These are phyloP conservation scores for Falco cherrug DNA, from an alignment of 2,797 vertebrate genomes.

Conservation along the genomic window DNA sequence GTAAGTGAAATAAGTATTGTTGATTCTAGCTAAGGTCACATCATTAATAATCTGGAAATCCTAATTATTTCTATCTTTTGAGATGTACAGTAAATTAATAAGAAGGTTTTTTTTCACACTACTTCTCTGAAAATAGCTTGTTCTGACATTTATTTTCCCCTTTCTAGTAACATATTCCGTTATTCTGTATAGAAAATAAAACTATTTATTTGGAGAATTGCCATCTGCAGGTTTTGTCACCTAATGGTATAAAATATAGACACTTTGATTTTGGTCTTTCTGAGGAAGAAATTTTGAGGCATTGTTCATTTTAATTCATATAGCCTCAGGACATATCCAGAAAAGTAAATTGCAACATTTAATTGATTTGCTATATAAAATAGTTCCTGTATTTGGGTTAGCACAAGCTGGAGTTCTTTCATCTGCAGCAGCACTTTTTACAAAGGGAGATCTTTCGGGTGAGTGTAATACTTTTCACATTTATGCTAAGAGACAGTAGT, in stretches of 20 bases:
- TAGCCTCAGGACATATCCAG: background rate
- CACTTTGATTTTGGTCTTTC: background rate
- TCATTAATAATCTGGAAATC: background rate
- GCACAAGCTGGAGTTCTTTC: background rate
- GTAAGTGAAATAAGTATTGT: slow-evolving; percentile 77
- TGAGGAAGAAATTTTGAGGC: background rate
- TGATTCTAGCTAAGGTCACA: background rate
- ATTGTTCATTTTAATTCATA: background rate
- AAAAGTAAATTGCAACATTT: background rate
- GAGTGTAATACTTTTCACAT: slow-evolving; percentile 19
- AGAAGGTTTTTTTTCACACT: background rate
- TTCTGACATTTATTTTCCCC: background rate
- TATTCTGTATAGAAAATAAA: background rate
- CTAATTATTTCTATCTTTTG: background rate
- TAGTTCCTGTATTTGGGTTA: slow-evolving; percentile 19
- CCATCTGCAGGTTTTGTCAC: background rate
- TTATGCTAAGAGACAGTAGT: slow-evolving; percentile 60
- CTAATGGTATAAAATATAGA: background rate
- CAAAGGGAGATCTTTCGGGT: background rate
- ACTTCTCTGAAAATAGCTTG: background rate
- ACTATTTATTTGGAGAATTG: background rate
- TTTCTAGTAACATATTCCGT: background rate
- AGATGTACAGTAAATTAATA: background rate
- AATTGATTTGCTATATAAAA: slow-evolving; percentile 40
- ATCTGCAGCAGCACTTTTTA: slow-evolving; percentile 1